Base-by-base conservation (phyloP, 2,888 invertebrate species). In the Drosophila eohydei region DNA sequence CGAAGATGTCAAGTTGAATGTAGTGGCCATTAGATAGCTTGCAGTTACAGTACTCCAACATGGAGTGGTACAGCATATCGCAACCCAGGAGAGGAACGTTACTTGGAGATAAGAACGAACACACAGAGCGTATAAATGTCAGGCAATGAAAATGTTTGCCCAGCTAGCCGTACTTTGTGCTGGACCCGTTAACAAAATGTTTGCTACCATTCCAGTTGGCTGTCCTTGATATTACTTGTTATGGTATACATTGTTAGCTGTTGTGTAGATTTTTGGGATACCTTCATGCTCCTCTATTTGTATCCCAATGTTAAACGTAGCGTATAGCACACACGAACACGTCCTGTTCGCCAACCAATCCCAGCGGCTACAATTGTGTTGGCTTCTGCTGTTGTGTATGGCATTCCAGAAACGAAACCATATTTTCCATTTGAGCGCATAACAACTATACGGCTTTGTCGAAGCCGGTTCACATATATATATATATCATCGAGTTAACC, bases 361-460 rank as follows among this genome's bases (percentile, higher is more conserved):
- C n/a, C 36, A 43, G 48, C n/a, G 9, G 1, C 21, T 4, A 32
- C 14, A 32, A 8, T 51, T 34, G 46, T 26, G 36, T 43, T 28
- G 28, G 30, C 40, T 55, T 44, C 41, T 59, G 54, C 36, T 36
- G 59, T 60, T 66, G 56, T 58, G 40, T 81, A 68, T 67, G 76
- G 73, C 71, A 83, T 83, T 83, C 83, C 86, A 69, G 69, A 75
- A 86, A 89, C 74, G 89, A 84, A 84, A 84, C 83, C 89, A 84
- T 84, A 89, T 84, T 89, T 89, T 83, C 89, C 84, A 89, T 86
- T 78, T 81, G 89, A 87, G 71, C 71, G 87, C 87, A 89, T 87
- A 84, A 84, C 61, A 50, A 26, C 48, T 48, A 61, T 57, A 63
- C 48, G 59, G 72, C 78, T 75, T 66, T 77, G 71, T 77, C 62